Conservation (phyloP, 2,888 invertebrate genomes). For the Ochropleura plecta region DNA sequence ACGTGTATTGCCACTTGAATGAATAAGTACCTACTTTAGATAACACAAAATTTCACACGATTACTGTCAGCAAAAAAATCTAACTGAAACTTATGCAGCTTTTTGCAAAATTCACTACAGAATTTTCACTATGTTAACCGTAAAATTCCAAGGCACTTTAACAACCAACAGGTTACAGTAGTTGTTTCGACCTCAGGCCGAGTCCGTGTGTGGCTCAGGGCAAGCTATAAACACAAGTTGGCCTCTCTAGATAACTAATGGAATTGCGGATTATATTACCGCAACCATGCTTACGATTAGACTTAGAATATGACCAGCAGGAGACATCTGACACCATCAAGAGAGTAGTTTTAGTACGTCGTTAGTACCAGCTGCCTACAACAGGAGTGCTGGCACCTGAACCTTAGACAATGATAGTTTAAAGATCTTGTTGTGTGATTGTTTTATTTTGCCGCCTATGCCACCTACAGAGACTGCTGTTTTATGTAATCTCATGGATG, state of each 20-base stretch:
- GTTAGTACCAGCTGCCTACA: conserved; percentile 52
- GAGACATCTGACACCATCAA: conserved; percentile 66
- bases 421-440: background rate
- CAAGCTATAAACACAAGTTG: conserved; percentile 68
- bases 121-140: background rate
- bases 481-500: background rate
- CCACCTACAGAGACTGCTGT: conserved; percentile 10
- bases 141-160: conserved; percentile 40
- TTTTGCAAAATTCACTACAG: background rate
- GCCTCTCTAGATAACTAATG: conserved; percentile 73
- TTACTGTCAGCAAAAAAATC: background rate
- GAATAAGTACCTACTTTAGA: background rate
- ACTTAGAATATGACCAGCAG: conserved; percentile 60
- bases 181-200: conserved; percentile 30
- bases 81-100: background rate
- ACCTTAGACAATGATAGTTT: conserved; percentile 29
- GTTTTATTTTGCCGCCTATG: conserved; percentile 5
- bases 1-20: no score
- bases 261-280: conserved; percentile 75
- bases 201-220: conserved; percentile 38
- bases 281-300: conserved; percentile 63
- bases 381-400: conserved; percentile 33
- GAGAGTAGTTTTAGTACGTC: conserved; percentile 53
- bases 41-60: background rate
- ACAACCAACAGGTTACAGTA: conserved; percentile 50